Percentiles rank a stretch among this genome's conserved stretches.
These are phyloP conservation scores for Nebria ingens DNA, from an alignment of 1,140 invertebrate genomes.

Conservation along the genomic window DNA sequence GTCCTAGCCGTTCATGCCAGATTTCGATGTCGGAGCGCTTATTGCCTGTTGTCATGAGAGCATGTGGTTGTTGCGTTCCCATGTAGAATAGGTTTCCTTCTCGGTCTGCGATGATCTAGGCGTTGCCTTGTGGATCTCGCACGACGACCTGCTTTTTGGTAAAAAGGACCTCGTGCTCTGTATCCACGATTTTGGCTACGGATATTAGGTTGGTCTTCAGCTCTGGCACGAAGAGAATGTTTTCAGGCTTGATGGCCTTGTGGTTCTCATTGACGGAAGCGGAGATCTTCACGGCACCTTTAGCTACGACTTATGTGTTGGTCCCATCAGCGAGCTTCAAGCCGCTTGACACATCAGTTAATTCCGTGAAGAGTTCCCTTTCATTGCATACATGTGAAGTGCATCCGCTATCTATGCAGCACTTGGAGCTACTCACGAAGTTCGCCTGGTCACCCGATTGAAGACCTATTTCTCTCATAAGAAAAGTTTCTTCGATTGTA, in stretches of 20 bases:
- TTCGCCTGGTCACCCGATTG: too few species aligned
- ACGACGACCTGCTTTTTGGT: neutral
- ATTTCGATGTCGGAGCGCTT: too few species aligned
- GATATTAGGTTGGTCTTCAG: constrained; percentile 16
- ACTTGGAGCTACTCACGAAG: too few species aligned
- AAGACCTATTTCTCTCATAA: too few species aligned
- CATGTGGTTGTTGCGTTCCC: too few species aligned
- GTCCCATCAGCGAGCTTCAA: constrained; percentile 13
- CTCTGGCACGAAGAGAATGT: constrained; percentile 13
- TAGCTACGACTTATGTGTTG: constrained; percentile 12
- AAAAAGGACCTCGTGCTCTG: constrained; percentile 14
- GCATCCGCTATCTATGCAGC: too few species aligned
- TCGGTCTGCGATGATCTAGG: neutral
- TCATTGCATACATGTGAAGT: constrained; percentile 15
- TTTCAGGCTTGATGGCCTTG: constrained; percentile 9
- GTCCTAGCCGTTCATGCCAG: too few species aligned
- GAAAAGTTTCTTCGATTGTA: too few species aligned
- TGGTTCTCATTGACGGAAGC: neutral
- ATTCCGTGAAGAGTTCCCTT: constrained; percentile 6
- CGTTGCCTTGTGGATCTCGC: neutral
- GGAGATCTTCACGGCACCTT: constrained; percentile 12
- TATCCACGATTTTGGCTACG: constrained; percentile 16
- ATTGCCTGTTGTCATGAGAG: too few species aligned
- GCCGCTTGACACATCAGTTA: neutral
- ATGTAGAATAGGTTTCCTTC: constrained; percentile 8